Evolutionary conservation across 2,888 invertebrate genomes (phyloP), one percentile per base, ranked within the genome.

Genomic region (Mactromeris polynyma): DNA sequence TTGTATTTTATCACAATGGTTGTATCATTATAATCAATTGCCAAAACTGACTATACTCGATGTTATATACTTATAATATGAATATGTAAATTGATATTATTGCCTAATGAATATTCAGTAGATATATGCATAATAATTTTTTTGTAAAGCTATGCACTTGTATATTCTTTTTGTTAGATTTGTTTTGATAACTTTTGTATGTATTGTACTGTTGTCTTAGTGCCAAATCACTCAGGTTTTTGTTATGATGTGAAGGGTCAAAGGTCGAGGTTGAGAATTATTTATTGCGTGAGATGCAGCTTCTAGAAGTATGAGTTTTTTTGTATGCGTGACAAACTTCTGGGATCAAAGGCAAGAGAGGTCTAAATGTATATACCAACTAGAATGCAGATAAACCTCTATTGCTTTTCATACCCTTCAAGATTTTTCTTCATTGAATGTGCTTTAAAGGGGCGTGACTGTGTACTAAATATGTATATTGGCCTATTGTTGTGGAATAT

Each of bases 141-240:
- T 46, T 19, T 83, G 73, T 73, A 73, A 38, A 83, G 83, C 83
- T 83, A 83, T 83, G 83, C 83, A 83, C 83, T 42, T 79, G 42
- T 46, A 84, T 84, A 36, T 84, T 78, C 26, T 82, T 79, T 79
- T 80, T 86, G 86, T 86, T 80, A 80, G 69, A 78, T 54, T 77
- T 81, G 77, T 78, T 54, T 86, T 83, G 54, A 78, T 81, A 85
- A 33, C 36, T 38, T 73, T 73, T 64, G 21, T 87, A 64, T 87
- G 80, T 80, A 73, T 69, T 69, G 77, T 89, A 51, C 83, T 85
- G 58, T 33, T 54, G 83, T 81, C 79, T 51, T 88, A 90, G 88
- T 90, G 90, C 90, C 90, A 90, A 90, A 90, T 83, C 40, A 87
- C 88, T 88, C 90, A 88, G 87, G 90, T 42, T 85, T 40, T 42